Evolutionary conservation across 1,140 invertebrate species (phyloP).

Genomic region (Leptonema lineaticorne): DNA sequence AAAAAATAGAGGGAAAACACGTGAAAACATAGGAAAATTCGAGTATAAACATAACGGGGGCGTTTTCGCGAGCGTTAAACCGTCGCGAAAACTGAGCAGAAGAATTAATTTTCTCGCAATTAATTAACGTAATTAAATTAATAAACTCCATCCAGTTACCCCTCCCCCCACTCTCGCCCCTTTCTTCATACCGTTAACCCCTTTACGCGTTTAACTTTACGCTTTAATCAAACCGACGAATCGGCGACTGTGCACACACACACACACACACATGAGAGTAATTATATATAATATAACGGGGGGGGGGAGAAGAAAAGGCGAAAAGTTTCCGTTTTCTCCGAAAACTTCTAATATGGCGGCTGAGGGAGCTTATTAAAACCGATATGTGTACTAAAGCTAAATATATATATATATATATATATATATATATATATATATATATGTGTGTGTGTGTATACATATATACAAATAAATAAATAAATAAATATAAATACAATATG

Average conservation of each 20-base stretch:
- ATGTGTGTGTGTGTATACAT: too few species aligned
- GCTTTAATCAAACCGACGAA: conserved; percentile 1
- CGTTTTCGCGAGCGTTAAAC: too few species aligned
- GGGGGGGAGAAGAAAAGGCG: conserved; percentile 1
- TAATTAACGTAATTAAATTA: conserved; percentile 14
- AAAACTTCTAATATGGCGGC: background rate
- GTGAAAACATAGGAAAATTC: background rate
- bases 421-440: too few species aligned
- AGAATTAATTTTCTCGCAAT: conserved; percentile 5
- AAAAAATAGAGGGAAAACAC: too few species aligned
- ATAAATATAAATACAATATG: too few species aligned
- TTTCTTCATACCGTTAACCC: too few species aligned
- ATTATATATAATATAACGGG: too few species aligned
- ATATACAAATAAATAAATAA: too few species aligned
- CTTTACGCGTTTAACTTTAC: background rate
- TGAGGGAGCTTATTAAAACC: background rate
- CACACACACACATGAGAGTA: too few species aligned
- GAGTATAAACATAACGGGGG: background rate
- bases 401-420: too few species aligned
- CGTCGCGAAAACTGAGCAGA: too few species aligned
- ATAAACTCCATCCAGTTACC: background rate
- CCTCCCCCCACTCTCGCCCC: too few species aligned
- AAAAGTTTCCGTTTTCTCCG: conserved; percentile 11
- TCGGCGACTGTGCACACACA: conserved; percentile 3
- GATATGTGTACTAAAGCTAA: conserved; percentile 2